Evolutionary conservation across 2,113 vertebrate species (phyloP).

Genomic region (Pseudopipra pipra): DNA sequence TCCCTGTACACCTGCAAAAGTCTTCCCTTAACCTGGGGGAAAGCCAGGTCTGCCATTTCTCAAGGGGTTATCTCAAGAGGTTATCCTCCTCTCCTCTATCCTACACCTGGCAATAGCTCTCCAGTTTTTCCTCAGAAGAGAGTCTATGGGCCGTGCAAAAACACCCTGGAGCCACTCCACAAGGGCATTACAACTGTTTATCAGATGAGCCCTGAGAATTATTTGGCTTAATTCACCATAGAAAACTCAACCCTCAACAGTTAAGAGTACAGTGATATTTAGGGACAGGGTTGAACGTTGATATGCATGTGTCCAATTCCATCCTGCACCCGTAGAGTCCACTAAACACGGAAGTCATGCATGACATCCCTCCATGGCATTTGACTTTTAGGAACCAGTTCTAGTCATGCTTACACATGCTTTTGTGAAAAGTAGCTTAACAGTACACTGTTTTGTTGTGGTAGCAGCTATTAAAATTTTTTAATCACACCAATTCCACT

Average conservation of each 20-base stretch:
- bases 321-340: not conserved
- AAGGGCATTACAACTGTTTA: not conserved
- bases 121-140: not conserved
- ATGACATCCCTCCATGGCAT: not conserved
- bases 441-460: not conserved
- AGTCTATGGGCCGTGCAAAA: not conserved
- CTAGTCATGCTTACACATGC: not conserved
- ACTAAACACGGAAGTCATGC: not conserved
- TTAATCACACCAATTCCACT: not conserved
- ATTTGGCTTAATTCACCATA: not conserved
- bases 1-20: not conserved
- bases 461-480: not conserved
- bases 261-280: not conserved
- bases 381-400: not conserved
- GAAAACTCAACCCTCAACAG: conserved; percentile 1
- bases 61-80: not conserved
- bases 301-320: not conserved
- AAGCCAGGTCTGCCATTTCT: not conserved
- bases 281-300: not conserved
- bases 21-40: not conserved
- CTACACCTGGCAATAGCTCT: not conserved
- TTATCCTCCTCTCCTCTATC: not conserved
- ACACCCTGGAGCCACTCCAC: not conserved
- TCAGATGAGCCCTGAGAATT: not conserved
- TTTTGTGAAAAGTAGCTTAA: not conserved